A percentile compares a stretch with the other conserved stretches of the same genome.
Conservation (phyloP, 2,888 invertebrate genomes). For the Oscheius sp. region DNA sequence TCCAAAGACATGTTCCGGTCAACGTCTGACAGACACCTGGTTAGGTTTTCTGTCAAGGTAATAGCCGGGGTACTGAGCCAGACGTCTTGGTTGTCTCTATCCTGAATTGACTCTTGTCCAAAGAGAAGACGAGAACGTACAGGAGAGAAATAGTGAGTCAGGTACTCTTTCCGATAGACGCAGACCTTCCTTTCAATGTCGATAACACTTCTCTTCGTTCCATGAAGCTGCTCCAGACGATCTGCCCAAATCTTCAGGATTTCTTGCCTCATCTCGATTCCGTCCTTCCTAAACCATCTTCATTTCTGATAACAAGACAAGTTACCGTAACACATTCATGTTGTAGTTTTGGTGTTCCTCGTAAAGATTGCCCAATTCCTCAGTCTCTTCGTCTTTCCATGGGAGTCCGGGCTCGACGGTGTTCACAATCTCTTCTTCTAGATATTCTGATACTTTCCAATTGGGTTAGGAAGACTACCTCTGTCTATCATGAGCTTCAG, state of each 20-base stretch:
- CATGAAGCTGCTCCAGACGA: background rate
- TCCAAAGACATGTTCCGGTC: no score
- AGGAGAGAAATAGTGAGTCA: no score
- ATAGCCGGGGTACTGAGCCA: no score
- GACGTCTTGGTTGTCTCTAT: no score
- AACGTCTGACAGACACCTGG: no score
- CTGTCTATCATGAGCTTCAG: conserved; percentile 3
- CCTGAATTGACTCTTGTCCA: no score
- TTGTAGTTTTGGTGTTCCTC: background rate
- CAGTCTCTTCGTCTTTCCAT: background rate
- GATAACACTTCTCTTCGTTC: background rate
- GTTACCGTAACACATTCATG: conserved; percentile 12
- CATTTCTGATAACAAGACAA: background rate
- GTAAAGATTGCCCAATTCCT: background rate
- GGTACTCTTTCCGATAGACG: background rate
- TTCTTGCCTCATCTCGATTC: background rate
- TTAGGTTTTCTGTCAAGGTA: no score
- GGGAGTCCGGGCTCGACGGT: background rate
- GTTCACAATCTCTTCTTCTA: conserved; percentile 5
- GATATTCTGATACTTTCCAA: background rate
- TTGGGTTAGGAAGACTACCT: background rate
- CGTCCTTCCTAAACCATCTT: background rate
- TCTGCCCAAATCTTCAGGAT: background rate
- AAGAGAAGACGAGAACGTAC: no score
- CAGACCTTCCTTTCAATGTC: conserved; percentile 11